Base-by-base conservation (phyloP, 2,888 invertebrate species). In the Phyllotreta cruciferae region DNA sequence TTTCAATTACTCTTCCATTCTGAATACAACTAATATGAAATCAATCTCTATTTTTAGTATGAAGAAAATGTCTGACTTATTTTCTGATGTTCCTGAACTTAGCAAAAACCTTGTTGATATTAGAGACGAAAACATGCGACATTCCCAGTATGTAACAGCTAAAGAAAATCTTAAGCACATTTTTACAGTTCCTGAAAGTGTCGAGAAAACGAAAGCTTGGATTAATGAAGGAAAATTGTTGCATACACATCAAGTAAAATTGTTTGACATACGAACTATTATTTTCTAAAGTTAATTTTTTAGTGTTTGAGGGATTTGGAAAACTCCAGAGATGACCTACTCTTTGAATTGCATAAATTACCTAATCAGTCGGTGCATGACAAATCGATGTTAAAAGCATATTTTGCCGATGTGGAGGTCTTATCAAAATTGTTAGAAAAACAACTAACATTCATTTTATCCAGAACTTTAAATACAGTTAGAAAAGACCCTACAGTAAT, bases 121-220 rank as follows among this genome's bases (percentile, higher is more conserved):
- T 0, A 86, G 94, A 34, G 93, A 94, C 69, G 98, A 98, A 80
- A 97, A 97, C 78, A 92, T 93, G 71, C 88, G 92, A 13, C 96
- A 98, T 81, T 97, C 97, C 0, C 98, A 97, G 78, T 96, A 97
- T 81, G 96, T 96, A 1, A 97, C 98, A 0, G 98, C 98, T 0
- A 96, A 95, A 86, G 98, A 99, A 78, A 99, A 99, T 78, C 84
- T 99, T 35, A 98, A 97, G 79, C 97, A 98, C 77, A 97, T 99
- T 68, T 98, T 98, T 76, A 97, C 96, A 47, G 96, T 98, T 0
- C 97, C 96, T 7, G 96, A 96, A 75, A 96, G 95, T 82, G 94
- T 98, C 0, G 91, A 94, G 60, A 96, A 94, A 80, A 96, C 98
- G 0, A 92, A 94, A 78, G 91, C 93, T 60, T 91, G 94, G 85